Percentiles rank a stretch among this genome's conserved stretches.
Evolutionary conservation across 2,888 invertebrate genomes (phyloP).

Genomic region (Coecobrya sp.): DNA sequence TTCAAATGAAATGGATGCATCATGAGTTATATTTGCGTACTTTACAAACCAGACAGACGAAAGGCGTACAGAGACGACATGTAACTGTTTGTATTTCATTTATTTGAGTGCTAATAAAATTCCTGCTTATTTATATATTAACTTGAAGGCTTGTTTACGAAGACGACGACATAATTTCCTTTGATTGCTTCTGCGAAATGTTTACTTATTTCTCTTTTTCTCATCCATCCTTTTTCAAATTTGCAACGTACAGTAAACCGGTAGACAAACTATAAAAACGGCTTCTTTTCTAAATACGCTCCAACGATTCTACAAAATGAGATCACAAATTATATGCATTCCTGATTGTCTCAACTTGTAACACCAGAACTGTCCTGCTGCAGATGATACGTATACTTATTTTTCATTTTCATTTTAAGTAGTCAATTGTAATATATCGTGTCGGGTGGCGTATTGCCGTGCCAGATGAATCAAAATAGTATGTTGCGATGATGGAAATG

Average conservation of each 20-base stretch:
- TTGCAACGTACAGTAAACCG: neutral
- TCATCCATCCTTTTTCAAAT: neutral
- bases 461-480: neutral
- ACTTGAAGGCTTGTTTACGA: neutral
- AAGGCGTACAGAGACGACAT: neutral
- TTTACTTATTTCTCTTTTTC: neutral
- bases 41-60: neutral
- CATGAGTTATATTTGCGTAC: neutral
- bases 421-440: too few species aligned
- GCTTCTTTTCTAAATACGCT: neutral
- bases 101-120: constrained; percentile 21
- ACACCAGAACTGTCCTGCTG: too few species aligned
- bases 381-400: too few species aligned
- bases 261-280: neutral
- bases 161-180: constrained; percentile 33
- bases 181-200: constrained; percentile 27
- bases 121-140: neutral
- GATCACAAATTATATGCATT: too few species aligned
- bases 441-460: neutral
- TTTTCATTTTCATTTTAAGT: too few species aligned
- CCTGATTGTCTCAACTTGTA: too few species aligned
- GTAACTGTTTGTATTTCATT: neutral
- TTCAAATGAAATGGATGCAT: neutral
- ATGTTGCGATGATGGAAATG: neutral
- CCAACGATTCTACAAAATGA: neutral